phyloP scores from a whole-genome alignment of 2,797 vertebrate genomes.

The Rhyacichthys aspro region DNA sequence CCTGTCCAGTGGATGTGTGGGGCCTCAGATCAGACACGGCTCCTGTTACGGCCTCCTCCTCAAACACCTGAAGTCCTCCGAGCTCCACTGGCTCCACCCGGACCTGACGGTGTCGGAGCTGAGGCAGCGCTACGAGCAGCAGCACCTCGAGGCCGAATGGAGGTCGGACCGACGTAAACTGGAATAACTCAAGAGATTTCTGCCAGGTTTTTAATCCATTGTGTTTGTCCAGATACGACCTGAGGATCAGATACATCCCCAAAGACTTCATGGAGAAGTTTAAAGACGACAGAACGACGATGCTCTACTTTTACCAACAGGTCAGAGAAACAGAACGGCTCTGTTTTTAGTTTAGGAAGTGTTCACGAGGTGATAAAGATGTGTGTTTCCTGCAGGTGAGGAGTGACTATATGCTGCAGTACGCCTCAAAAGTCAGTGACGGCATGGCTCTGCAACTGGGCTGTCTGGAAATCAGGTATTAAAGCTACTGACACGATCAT shows the following conservation, averaged over 20 bases:
- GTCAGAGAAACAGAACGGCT: constrained; percentile 66
- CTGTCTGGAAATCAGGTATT: constrained; percentile 93
- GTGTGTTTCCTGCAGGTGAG: constrained; percentile 62
- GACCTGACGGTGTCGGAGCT: constrained; percentile 87
- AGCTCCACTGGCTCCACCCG: constrained; percentile 92
- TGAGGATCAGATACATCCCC: constrained; percentile 91
- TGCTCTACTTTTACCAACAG: constrained; percentile 97
- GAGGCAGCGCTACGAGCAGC: constrained; percentile 88
- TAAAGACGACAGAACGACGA: constrained; percentile 89
- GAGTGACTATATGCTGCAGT: constrained; percentile 79
- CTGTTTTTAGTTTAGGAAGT: neutral
- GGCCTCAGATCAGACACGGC: constrained; percentile 82
- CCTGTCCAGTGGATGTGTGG: constrained; percentile 89
- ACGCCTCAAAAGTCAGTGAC: constrained; percentile 85
- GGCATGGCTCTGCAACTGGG: constrained; percentile 94
- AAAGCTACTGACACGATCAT: no score
- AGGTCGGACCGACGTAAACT: constrained; percentile 82
- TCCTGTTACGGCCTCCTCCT: constrained; percentile 90
- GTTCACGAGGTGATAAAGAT: neutral
- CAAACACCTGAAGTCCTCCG: constrained; percentile 92
- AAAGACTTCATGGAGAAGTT: constrained; percentile 87
- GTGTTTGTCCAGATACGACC: constrained; percentile 85
- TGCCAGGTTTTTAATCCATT: no score
- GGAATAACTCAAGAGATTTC: no score
- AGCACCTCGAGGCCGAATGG: constrained; percentile 94